Evolutionary conservation across 2,888 invertebrate genomes (phyloP), one percentile per base, ranked within the genome.

Genomic region (Mythimna loreyi): DNA sequence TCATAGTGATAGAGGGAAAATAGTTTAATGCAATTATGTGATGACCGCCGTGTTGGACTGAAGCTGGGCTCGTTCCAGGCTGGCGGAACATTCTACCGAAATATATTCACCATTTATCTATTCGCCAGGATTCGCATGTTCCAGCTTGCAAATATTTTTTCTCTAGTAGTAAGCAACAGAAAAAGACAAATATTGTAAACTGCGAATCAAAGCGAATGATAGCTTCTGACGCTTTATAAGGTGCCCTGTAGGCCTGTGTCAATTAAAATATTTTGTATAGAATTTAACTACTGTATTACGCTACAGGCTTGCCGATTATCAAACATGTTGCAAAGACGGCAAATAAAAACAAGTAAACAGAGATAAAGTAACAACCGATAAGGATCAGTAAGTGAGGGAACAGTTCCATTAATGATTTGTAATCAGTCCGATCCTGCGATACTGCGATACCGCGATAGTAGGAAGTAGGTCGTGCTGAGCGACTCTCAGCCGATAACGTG

Each of bases 401-500:
- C 52, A 52, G 71, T 28, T 36, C 53, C 62, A 66, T 64, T 69
- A 69, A 72, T 74, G 80, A 67, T 67, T 70, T 58, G 36, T 67
- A 80, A 83, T 78, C 82, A 60, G 72, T 58, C 50, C 66, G 75
- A 75, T 75, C 67, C 52, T 28, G 4, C 30, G 30, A 30, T 30
- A 30, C 50, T 16, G 0, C 49, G 23, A 13, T n/a, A 50, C 52
- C 28, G 60, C 53, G 47, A 53, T 53, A 53, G 28, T 16, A 11
- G 53, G 40, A 82, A 77, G 72, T 84, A 56, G 84, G 82, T 75
- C 82, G 56, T 21, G 43, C 61, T 40, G 40, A 40, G 69, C 68
- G 75, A 60, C 59, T 59, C 67, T 59, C 67, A 74, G 75, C 75
- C 72, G 81, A 83, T 83, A 81, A 70, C 45, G 58, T 28, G 3